Base-by-base conservation (phyloP, 37 sponge, comb jelly and placozoan genomes). In the Axinella damicornis region DNA sequence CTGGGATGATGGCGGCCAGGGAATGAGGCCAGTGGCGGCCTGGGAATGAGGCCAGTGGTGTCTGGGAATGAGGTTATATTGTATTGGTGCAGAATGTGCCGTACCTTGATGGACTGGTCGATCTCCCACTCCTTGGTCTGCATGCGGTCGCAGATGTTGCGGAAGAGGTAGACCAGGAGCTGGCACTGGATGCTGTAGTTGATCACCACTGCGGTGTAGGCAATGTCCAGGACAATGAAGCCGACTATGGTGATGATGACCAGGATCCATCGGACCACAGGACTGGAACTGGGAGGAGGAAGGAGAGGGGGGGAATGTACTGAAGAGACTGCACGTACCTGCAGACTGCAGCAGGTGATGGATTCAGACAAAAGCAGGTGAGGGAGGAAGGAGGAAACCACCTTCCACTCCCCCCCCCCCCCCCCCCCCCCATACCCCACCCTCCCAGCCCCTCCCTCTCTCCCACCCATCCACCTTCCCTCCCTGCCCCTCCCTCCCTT, bases 151-250 rank as follows among this genome's bases (percentile, higher is more conserved):
- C 76, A 56, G 32, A 89, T 89, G 69, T 79, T 86, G 34, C 69
- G 17, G 54, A 95, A 39, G 39, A 87, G 73, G 90, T 80, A 92
- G 58, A 95, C 79, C 22, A 95, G 81, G 33, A 95, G 87, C 79
- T 95, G 88, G 70, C 95, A 95, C 84, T 95, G 90, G 33, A 85
- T 87, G 56, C 69, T 61, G 75, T 95, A 95, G 92, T 91, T 91
- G 74, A 95, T 58, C 27, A 95, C 90, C 20, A 89, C 76, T 17
- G 86, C 86, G 20, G 78, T 63, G 80, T 95, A 95, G 58, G 88
- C 86, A 9, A 91, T 56, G 71, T 95, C 95, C 57, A 91, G 69
- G 25, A 83, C 35, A 33, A 89, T 65, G 65, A 95, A 92, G 34
- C 91, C 92, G 1, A 89, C 33, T 0, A 82, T 16, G 9, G 91